Evolutionary conservation across 2,113 vertebrate genomes (phyloP), one percentile per base, ranked within the genome.

Genomic region (Donacobius atricapilla): DNA sequence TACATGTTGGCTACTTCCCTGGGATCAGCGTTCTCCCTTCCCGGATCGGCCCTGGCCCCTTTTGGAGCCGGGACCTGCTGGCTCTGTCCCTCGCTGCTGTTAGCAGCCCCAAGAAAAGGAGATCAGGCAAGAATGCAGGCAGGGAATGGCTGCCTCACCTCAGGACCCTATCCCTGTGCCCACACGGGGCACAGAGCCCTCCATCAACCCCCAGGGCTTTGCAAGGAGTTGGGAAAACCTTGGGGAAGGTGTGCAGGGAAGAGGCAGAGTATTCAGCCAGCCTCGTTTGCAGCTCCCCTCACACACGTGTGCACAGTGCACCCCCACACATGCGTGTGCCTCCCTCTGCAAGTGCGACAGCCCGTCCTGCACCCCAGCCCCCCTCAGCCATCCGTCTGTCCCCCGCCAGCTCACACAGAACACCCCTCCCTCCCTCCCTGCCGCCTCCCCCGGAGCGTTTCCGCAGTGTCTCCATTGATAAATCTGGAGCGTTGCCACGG

Each of bases 381-480:
- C 76, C 78, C 72, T 7, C 57, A 13, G 35, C 63, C 25, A 14
- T 42, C 58, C 13, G 70, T 76, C 86, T 88, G 81, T 33, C 70
- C 64, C 84, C 78, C 4, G 14, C 25, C 87, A 22, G 54, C 77
- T 70, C 65, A 68, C 58, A 15, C 75, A 31, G 56, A 15, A 47
- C 48, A 39, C 27, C 51, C 10, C 45, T 48, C n/a, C 42, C 42
- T 72, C 63, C 88, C 42, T 44, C 44, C 44, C 40, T 40, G 40
- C 40, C 30, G 2, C 87, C 90, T 61, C 80, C 45, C 87, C 27
- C 4, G 2, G 78, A 81, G 83, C 50, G 1, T n/a, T 92, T 90
- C 93, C 64, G 65, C 79, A 70, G 79, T 1, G 20, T 58, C 81
- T 83, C 92, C 95, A 96, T 95, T 94, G 94, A 95, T 94, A 96